Conservation (phyloP, 2,888 invertebrate species). For the Hirudinaria manillensis region DNA sequence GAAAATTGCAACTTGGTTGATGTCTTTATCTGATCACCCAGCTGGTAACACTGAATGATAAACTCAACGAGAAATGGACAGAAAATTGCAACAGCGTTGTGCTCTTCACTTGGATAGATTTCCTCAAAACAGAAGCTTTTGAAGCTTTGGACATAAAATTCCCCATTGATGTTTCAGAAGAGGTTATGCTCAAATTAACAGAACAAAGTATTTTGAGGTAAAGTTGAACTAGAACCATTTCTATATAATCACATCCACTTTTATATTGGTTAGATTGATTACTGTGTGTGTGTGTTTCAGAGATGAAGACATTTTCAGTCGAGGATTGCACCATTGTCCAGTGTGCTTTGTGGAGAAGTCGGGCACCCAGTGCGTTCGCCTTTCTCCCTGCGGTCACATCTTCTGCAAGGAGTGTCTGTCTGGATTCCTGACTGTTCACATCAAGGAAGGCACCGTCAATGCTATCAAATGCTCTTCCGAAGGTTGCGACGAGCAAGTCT, state of each 20-base stretch:
- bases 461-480: slow-evolving; percentile 57
- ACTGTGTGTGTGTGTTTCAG: too few species aligned
- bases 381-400: slow-evolving; percentile 60
- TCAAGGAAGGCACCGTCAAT: slow-evolving; percentile 58
- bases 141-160: slow-evolving; percentile 44
- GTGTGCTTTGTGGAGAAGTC: slow-evolving; percentile 59
- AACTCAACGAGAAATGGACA: slow-evolving; percentile 58
- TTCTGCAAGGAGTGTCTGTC: slow-evolving; percentile 62
- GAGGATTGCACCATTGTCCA: slow-evolving; percentile 52
- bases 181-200: slow-evolving; percentile 10
- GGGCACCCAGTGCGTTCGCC: slow-evolving; percentile 58
- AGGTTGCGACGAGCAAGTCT: slow-evolving; percentile 59
- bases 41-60: too few species aligned
- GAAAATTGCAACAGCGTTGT: slow-evolving; percentile 57
- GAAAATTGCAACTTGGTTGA: too few species aligned
- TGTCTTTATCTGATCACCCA: too few species aligned
- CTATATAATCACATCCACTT: too few species aligned
- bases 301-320: slow-evolving; percentile 38
- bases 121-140: slow-evolving; percentile 58
- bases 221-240: too few species aligned
- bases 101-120: slow-evolving; percentile 59
- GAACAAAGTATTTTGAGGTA: slow-evolving; percentile 15
- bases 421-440: slow-evolving; percentile 59
- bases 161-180: slow-evolving; percentile 43
- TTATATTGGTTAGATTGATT: too few species aligned